Evolutionary conservation across 35 echinoderm and acorn worm species (phyloP).

Genomic region (Anneissia japonica): DNA sequence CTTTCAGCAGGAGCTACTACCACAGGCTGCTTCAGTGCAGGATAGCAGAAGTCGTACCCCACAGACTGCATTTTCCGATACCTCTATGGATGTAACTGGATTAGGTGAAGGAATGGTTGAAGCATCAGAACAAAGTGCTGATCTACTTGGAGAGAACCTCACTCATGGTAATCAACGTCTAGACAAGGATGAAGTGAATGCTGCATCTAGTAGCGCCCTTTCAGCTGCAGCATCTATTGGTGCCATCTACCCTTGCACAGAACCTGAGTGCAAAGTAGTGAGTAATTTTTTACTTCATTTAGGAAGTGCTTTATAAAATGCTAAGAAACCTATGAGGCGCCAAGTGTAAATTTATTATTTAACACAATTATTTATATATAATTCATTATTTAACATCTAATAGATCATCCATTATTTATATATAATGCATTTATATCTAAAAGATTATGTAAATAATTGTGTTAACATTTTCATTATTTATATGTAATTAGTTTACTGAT

Average conservation of each 20-base stretch:
- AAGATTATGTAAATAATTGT: too few species aligned
- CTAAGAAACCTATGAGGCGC: too few species aligned
- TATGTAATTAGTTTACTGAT: too few species aligned
- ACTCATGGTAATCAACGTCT: conserved; percentile 3
- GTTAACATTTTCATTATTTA: too few species aligned
- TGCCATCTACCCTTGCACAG: conserved; percentile 65
- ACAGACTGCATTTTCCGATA: background rate
- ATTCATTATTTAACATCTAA: too few species aligned
- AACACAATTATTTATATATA: too few species aligned
- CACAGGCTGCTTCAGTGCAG: background rate
- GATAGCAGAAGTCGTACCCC: background rate
- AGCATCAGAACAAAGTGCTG: background rate
- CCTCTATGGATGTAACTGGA: background rate
- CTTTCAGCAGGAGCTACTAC: conserved; percentile 23
- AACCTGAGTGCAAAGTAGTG: conserved; percentile 57
- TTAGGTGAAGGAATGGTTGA: background rate
- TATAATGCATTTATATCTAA: too few species aligned
- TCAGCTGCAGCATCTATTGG: conserved; percentile 79
- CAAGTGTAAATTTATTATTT: too few species aligned
- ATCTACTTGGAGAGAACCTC: conserved; percentile 1
- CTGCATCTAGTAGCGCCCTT: background rate
- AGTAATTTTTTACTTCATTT: background rate
- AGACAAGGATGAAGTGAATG: background rate
- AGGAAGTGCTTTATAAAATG: too few species aligned
- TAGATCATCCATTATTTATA: too few species aligned